Base-by-base conservation (phyloP, 2,888 invertebrate genomes). In the Pristionchus fissidentatus region DNA sequence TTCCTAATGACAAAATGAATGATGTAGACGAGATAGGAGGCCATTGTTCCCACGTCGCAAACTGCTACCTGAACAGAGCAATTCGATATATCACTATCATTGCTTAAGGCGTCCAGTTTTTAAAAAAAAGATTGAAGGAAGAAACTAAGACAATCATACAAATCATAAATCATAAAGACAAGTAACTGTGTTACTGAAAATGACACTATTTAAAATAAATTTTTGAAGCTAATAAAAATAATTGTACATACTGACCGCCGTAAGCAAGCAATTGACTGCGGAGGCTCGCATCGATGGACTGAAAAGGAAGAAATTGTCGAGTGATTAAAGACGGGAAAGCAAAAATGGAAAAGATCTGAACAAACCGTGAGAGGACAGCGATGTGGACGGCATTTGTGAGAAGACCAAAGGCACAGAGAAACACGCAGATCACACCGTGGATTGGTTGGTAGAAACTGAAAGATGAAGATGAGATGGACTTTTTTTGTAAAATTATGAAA, bases 11-110 rank as follows among this genome's bases (percentile, higher is more conserved):
- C 90, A 84, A 91, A 91, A 85, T 91, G 90, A 49, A 87, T 70
- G 83, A 91, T 89, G 84, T 91, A 91, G 32, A 91, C 82, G 49
- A 91, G 85, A 85, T 91, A 91, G 19, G 86, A 86, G 62, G 84
- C 88, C 91, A 91, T 91, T 46, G 90, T 91, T 60, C 89, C 89
- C 49, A 91, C 87, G 84, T 91, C 91, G 84, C 91, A 91, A 10
- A 91, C 83, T 41, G 91, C 91, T n/a, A 91, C 87, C 43, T 73
- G 38, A 43, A 66, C 10, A 35, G 32, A n/a, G 19, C 10, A 49
- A 15, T 49, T n/a, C n/a, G n/a, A n/a, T n/a, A n/a, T n/a, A n/a
- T n/a, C n/a, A n/a, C n/a, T n/a, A n/a, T n/a, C n/a, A n/a, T n/a
- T n/a, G n/a, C n/a, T n/a, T n/a, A n/a, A n/a, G n/a, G n/a, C n/a